phyloP scores from a whole-genome alignment of 2,797 vertebrate species.

The Falco columbarius region DNA sequence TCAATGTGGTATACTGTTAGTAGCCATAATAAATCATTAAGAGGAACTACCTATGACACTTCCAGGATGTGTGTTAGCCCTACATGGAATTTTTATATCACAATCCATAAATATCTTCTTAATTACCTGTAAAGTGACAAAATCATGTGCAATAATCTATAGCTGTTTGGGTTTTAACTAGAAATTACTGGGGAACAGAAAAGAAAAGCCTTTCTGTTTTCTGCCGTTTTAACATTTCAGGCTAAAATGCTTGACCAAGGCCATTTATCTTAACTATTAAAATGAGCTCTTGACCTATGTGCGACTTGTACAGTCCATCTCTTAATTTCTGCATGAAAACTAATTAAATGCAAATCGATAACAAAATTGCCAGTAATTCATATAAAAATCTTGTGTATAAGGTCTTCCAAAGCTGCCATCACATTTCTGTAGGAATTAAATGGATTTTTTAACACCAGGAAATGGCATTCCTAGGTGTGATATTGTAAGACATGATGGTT shows the following conservation, averaged over 20 bases:
- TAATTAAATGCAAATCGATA: not conserved
- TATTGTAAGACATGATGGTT: not conserved
- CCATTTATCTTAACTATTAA: slow-evolving; percentile 19
- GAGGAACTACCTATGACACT: slow-evolving; percentile 65
- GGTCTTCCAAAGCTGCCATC: not conserved
- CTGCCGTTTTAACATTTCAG: not conserved
- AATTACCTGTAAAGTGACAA: slow-evolving; percentile 38
- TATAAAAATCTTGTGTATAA: not conserved
- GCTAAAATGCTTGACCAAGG: not conserved
- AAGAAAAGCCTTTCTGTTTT: not conserved
- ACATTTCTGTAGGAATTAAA: not conserved
- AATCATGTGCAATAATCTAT: not conserved
- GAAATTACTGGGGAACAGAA: not conserved
- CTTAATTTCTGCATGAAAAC: not conserved
- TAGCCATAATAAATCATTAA: slow-evolving; percentile 68
- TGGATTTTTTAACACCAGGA: not conserved
- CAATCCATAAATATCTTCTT: slow-evolving; percentile 42
- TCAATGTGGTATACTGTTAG: slow-evolving; percentile 51
- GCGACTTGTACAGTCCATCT: not conserved
- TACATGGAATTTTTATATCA: slow-evolving; percentile 54
- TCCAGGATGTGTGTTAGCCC: slow-evolving; percentile 61
- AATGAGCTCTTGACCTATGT: not conserved
- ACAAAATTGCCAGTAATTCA: not conserved
- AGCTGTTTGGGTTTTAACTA: not conserved
- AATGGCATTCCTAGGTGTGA: not conserved